Conservation (phyloP, 2,113 vertebrate genomes). For the Gymnogyps californianus region DNA sequence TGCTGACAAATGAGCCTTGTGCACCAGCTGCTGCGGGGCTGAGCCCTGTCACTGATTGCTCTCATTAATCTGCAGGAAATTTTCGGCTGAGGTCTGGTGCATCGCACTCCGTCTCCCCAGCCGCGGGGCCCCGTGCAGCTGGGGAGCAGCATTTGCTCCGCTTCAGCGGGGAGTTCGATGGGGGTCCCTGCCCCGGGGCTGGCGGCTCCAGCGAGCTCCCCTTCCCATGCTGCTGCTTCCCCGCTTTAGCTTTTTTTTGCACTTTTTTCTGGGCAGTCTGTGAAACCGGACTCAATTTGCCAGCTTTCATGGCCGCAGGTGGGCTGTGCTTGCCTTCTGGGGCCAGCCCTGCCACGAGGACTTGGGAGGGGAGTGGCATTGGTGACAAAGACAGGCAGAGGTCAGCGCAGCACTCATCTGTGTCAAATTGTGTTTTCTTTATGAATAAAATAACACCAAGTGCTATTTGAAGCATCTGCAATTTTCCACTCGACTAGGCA, state of each 20-base stretch:
- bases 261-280: background rate
- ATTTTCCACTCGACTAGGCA: constrained; percentile 71
- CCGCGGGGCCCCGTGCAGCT: fast-evolving
- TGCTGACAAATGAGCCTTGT: background rate
- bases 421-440: constrained; percentile 45
- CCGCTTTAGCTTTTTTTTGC: background rate
- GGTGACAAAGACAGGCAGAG: background rate
- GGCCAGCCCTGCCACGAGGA: fast-evolving
- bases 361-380: background rate
- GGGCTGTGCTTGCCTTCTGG: background rate
- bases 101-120: background rate
- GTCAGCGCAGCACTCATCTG: background rate
- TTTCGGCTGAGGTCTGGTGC: background rate
- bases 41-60: background rate
- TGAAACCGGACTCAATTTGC: background rate
- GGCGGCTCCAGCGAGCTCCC: background rate
- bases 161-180: fast-evolving
- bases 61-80: background rate
- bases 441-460: constrained; percentile 67
- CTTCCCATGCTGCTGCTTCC: background rate
- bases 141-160: background rate
- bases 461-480: constrained; percentile 60
- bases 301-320: background rate
- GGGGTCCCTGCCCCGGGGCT: background rate
- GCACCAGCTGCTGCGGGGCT: background rate